A percentile compares a stretch with the other conserved stretches of the same genome.
These are phyloP conservation scores for Sinodicranocentrus sp. DNA, from an alignment of 2,888 invertebrate species.

Conservation along the genomic window DNA sequence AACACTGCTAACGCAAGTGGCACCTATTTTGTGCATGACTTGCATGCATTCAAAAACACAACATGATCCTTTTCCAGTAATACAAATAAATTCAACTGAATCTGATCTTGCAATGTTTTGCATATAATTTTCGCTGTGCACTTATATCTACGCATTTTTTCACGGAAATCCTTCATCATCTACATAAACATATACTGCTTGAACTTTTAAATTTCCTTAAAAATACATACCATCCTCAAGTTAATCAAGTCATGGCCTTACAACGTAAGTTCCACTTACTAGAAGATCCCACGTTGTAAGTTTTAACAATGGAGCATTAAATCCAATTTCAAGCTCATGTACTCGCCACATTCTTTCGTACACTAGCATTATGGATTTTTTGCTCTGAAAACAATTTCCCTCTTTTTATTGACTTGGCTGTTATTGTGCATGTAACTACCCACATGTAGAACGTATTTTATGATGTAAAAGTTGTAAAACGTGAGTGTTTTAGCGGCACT, in stretches of 20 bases:
- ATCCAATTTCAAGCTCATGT: not conserved
- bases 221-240: not conserved
- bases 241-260: not conserved
- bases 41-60: not conserved
- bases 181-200: not conserved
- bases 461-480: slow-evolving; percentile 7
- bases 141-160: too few species aligned
- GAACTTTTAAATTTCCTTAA: not conserved
- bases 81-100: too few species aligned
- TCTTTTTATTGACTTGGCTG: slow-evolving; percentile 27
- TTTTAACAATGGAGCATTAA: slow-evolving; percentile 7
- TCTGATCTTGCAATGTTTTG: too few species aligned
- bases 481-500: slow-evolving; percentile 1
- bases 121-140: too few species aligned
- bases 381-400: slow-evolving; percentile 48
- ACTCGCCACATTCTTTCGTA: too few species aligned
- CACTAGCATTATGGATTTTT: slow-evolving; percentile 34
- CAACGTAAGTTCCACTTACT: not conserved
- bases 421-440: not conserved
- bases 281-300: too few species aligned
- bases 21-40: not conserved
- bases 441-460: slow-evolving; percentile 41
- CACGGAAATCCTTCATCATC: slow-evolving; percentile 6
- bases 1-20: too few species aligned
- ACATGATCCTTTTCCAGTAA: not conserved